phyloP scores from a whole-genome alignment of 2,888 invertebrate genomes.

The Mechanitis mazaeus region DNA sequence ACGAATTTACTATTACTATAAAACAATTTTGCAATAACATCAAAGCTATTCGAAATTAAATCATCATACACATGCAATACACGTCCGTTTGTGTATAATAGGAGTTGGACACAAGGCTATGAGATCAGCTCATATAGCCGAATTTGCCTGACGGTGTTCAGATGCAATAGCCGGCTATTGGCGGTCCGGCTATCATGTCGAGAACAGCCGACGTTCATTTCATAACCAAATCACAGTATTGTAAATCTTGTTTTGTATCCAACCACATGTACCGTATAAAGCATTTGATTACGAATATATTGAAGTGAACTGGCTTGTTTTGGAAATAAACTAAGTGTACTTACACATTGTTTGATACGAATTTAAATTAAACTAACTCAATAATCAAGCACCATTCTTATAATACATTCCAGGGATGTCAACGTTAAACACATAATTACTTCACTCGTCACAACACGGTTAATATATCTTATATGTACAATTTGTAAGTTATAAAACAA shows the following conservation, averaged over 20 bases:
- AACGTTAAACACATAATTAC: too few species aligned
- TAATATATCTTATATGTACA: background rate
- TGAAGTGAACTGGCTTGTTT: background rate
- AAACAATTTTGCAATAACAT: too few species aligned
- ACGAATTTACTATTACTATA: too few species aligned
- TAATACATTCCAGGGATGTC: too few species aligned
- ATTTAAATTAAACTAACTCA: too few species aligned
- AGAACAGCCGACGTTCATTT: slow-evolving; percentile 39
- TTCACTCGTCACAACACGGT: too few species aligned
- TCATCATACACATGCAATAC: background rate
- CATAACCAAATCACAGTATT: slow-evolving; percentile 46
- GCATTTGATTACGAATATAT: background rate
- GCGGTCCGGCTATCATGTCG: slow-evolving; percentile 40
- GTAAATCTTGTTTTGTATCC: slow-evolving; percentile 13
- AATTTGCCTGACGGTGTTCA: slow-evolving; percentile 9
- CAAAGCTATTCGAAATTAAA: background rate
- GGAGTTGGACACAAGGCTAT: background rate
- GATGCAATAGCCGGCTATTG: slow-evolving; percentile 34
- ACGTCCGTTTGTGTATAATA: background rate
- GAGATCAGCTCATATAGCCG: background rate
- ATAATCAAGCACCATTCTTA: too few species aligned
- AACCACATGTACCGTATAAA: slow-evolving; percentile 1
- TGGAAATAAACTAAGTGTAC: background rate
- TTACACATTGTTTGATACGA: too few species aligned
- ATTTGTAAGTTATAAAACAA: slow-evolving; percentile 37